Conservation (phyloP, 2,888 invertebrate genomes). For the Brachycybe producta region DNA sequence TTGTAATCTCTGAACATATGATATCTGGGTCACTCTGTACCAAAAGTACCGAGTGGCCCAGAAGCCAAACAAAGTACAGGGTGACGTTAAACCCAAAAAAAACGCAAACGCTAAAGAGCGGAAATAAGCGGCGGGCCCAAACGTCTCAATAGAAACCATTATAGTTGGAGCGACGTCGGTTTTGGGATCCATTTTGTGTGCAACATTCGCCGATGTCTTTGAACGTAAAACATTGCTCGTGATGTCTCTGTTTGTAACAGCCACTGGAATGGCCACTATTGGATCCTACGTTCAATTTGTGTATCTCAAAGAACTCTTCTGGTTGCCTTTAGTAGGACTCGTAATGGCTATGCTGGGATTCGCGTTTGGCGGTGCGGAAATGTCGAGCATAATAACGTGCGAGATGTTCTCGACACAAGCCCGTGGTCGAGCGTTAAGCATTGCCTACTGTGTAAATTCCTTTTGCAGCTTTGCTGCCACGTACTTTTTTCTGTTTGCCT, state of each 20-base stretch:
- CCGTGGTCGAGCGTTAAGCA: slow-evolving; percentile 49
- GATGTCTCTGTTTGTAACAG: slow-evolving; percentile 57
- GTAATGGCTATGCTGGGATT: slow-evolving; percentile 66
- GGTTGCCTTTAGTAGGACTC: slow-evolving; percentile 58
- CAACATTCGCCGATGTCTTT: slow-evolving; percentile 61
- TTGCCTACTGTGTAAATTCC: too few species aligned
- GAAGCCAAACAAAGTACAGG: too few species aligned
- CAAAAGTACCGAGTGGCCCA: too few species aligned
- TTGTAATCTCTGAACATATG: too few species aligned
- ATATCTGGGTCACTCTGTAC: too few species aligned
- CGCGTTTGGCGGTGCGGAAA: slow-evolving; percentile 65
- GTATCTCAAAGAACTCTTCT: slow-evolving; percentile 39
- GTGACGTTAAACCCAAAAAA: too few species aligned
- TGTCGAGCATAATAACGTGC: slow-evolving; percentile 67
- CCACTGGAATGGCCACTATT: slow-evolving; percentile 59
- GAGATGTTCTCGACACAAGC: slow-evolving; percentile 59
- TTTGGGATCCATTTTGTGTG: slow-evolving; percentile 55
- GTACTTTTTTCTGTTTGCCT: too few species aligned
- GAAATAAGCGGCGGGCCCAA: too few species aligned
- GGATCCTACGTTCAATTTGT: slow-evolving; percentile 68
- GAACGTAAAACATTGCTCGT: slow-evolving; percentile 65
- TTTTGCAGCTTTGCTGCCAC: too few species aligned
- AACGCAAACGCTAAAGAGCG: too few species aligned
- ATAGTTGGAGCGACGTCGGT: slow-evolving; percentile 75
- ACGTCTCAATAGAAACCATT: slow-evolving; percentile 51